Percentiles rank a stretch among this genome's conserved stretches.
Evolutionary conservation across 2,797 vertebrate species (phyloP).

Genomic region (Siniperca obscura): DNA sequence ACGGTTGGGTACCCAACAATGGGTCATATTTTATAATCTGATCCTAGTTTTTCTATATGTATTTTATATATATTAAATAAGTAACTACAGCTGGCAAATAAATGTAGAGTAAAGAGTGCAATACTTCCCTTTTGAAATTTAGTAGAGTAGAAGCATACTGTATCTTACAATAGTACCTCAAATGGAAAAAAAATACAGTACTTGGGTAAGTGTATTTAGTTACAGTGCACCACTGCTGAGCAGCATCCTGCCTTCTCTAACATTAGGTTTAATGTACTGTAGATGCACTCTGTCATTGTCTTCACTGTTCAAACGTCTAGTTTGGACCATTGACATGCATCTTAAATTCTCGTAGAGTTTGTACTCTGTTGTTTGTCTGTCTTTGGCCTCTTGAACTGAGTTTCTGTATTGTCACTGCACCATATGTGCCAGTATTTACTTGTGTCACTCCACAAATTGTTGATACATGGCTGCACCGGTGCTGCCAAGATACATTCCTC

Average conservation of each 20-base stretch:
- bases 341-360: slow-evolving; percentile 8
- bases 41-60: neutral
- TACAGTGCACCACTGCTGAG: neutral
- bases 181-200: neutral
- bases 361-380: slow-evolving; percentile 26
- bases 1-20: neutral
- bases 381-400: slow-evolving; percentile 44
- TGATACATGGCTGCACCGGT: slow-evolving; percentile 24
- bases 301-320: slow-evolving; percentile 37
- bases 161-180: neutral
- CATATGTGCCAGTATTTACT: slow-evolving; percentile 50
- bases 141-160: neutral
- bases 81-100: neutral
- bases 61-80: neutral
- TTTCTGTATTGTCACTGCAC: slow-evolving; percentile 35
- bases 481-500: slow-evolving; percentile 51
- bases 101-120: neutral
- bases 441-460: slow-evolving; percentile 44
- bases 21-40: neutral
- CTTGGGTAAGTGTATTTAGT: neutral
- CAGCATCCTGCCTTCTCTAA: neutral
- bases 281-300: slow-evolving; percentile 11
- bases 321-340: slow-evolving; percentile 21
- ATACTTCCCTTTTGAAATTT: neutral
- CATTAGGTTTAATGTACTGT: neutral